A percentile compares a stretch with the other conserved stretches of the same genome.
Conservation (phyloP, 2,888 invertebrate genomes). For the Quadroppia sp. region DNA sequence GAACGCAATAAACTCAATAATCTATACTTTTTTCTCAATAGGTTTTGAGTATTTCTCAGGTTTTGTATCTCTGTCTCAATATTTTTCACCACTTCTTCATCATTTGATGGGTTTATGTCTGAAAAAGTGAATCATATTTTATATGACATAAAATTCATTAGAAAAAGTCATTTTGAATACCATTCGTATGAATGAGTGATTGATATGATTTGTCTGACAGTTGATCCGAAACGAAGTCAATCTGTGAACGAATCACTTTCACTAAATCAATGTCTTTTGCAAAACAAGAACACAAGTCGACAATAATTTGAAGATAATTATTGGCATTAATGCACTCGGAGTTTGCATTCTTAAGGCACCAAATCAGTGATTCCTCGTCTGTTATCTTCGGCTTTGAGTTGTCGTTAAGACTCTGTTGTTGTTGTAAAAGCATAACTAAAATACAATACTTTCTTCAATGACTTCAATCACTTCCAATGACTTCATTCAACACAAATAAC, state of each 20-base stretch:
- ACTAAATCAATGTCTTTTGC: constrained; percentile 7
- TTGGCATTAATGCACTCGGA: constrained; percentile 13
- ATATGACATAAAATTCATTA: background rate
- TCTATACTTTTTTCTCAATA: constrained; percentile 12
- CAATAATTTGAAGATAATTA: background rate
- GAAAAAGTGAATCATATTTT: background rate
- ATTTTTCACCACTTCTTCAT: constrained; percentile 19
- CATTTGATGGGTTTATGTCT: background rate
- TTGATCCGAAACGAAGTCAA: constrained; percentile 20
- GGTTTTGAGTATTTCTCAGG: background rate
- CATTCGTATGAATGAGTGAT: background rate
- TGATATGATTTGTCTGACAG: constrained; percentile 24
- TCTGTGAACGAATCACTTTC: constrained; percentile 11
- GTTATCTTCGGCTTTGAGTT: background rate
- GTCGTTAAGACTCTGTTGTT: background rate
- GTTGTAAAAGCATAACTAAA: constrained; percentile 23
- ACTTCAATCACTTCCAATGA: too few relatives aligned
- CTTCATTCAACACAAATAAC: too few relatives aligned
- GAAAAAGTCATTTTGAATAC: background rate
- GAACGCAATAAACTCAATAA: background rate
- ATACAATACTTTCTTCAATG: background rate
- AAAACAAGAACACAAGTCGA: background rate
- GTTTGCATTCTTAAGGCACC: constrained; percentile 2
- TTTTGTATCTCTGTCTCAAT: constrained; percentile 5
- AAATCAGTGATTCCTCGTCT: constrained; percentile 7